Conservation (phyloP, 2,113 vertebrate species). For the Aegotheles bennettii region DNA sequence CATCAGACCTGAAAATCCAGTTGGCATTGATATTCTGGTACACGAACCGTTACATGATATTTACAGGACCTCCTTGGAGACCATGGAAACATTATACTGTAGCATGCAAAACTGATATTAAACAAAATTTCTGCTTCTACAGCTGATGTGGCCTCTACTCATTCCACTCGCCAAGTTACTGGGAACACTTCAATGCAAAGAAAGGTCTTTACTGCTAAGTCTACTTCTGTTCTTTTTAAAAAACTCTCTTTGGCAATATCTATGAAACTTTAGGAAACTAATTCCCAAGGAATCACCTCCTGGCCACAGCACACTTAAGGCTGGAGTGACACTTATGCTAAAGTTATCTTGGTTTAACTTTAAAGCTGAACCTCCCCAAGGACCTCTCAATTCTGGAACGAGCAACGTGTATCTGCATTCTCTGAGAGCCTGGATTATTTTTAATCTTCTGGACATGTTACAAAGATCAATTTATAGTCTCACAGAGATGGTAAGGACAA, state of each 20-base stretch:
- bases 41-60: neutral
- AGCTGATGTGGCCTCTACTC: neutral
- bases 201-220: neutral
- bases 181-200: neutral
- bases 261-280: neutral
- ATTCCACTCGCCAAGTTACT: neutral
- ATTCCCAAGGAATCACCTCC: neutral
- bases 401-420: neutral
- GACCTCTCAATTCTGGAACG: neutral
- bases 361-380: constrained; percentile 16
- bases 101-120: neutral
- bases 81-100: rapidly evolving
- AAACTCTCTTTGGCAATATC: neutral
- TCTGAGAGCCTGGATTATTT: constrained; percentile 30
- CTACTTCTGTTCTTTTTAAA: neutral
- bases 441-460: constrained; percentile 42
- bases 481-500: neutral
- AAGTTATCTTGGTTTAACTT: constrained; percentile 25
- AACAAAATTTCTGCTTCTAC: neutral
- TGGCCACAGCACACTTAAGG: neutral
- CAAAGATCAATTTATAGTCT: constrained; percentile 43
- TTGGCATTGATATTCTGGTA: neutral
- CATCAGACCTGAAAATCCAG: neutral
- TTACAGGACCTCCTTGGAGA: neutral
- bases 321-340: neutral